phyloP scores from a whole-genome alignment of 2,113 vertebrate species.

The Abramis brama region DNA sequence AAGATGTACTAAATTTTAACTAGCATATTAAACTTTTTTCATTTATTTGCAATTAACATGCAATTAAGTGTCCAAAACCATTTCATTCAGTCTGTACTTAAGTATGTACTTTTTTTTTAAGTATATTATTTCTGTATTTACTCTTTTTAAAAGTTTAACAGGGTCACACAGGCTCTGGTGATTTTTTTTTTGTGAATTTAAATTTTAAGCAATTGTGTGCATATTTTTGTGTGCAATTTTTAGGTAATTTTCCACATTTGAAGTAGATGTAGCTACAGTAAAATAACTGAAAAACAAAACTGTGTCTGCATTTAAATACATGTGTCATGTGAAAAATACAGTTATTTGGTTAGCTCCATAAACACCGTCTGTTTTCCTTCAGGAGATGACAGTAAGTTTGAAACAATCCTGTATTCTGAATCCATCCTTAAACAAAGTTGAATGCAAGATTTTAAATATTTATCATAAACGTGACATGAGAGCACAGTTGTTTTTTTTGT shows the following conservation, averaged over 20 bases:
- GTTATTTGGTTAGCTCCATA: background rate
- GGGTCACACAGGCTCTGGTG: background rate
- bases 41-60: no score
- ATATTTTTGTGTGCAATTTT: background rate
- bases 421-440: background rate
- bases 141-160: no score
- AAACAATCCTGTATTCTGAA: background rate
- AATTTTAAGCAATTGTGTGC: background rate
- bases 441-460: background rate
- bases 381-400: conserved; percentile 1
- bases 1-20: background rate
- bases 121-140: no score
- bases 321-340: background rate
- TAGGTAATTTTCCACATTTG: background rate
- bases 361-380: background rate
- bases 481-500: no score
- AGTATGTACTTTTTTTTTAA: no score
- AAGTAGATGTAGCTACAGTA: background rate
- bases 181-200: background rate
- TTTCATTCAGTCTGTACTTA: no score
- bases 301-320: background rate
- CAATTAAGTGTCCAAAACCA: no score
- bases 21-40: no score
- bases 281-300: background rate
- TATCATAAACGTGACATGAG: background rate